Evolutionary conservation across 1,140 invertebrate genomes (phyloP).

Genomic region (Formica exsecta): DNA sequence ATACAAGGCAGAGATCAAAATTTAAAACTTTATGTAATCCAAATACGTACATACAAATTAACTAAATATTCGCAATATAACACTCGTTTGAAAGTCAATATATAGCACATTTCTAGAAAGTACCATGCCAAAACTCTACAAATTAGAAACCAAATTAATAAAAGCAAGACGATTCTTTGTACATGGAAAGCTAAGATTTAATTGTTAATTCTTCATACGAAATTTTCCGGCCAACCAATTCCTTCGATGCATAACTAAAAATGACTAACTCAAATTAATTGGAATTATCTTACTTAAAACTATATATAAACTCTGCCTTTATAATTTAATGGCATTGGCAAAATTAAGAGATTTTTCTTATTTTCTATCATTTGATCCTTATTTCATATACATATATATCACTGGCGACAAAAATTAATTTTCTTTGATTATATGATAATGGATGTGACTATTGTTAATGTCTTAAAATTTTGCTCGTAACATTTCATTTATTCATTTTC

Average conservation of each 20-base stretch:
- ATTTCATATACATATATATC: background rate
- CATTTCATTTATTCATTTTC: background rate
- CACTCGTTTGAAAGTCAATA: background rate
- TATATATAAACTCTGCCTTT: background rate
- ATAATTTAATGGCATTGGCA: background rate
- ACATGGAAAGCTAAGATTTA: background rate
- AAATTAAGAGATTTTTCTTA: background rate
- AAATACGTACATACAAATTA: conserved; percentile 13
- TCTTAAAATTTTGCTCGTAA: background rate
- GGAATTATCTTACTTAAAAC: background rate
- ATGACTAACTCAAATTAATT: background rate
- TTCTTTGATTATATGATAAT: conserved; percentile 4
- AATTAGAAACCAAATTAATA: background rate
- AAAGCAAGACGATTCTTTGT: background rate
- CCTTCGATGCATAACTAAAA: background rate
- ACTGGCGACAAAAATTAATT: conserved; percentile 19
- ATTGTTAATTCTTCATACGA: background rate
- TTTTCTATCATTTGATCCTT: background rate
- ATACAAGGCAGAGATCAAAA: background rate
- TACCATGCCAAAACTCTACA: conserved; percentile 10
- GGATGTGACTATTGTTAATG: conserved; percentile 1
- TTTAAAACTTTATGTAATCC: background rate
- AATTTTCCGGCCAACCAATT: background rate
- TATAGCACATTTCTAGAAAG: conserved; percentile 19
- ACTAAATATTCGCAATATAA: background rate